Evolutionary conservation across 2,888 invertebrate species (phyloP).

Genomic region (Epicampocera succincta): DNA sequence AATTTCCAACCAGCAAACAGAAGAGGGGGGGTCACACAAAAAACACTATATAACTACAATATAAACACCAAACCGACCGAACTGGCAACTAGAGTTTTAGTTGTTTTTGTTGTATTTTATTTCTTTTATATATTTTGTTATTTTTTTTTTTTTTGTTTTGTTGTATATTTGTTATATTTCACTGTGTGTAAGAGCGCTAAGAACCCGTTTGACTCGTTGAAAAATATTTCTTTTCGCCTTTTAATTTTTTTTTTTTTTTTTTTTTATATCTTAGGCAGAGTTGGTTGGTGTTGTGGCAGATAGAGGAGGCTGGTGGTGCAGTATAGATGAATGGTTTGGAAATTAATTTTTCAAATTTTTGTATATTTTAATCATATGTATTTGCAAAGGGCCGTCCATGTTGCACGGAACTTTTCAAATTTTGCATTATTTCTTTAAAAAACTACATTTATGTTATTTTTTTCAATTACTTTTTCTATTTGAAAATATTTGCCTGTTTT

Average conservation of each 20-base stretch:
- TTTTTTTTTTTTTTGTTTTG: too few relatives aligned
- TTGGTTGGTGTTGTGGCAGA: slow-evolving; percentile 71
- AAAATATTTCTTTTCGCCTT: slow-evolving; percentile 79
- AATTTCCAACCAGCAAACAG: slow-evolving; percentile 64
- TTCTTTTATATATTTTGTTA: slow-evolving; percentile 30
- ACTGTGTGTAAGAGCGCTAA: slow-evolving; percentile 73
- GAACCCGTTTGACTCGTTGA: slow-evolving; percentile 82
- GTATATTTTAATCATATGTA: slow-evolving; percentile 13
- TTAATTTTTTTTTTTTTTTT: slow-evolving; percentile 66
- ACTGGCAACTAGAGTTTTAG: slow-evolving; percentile 68
- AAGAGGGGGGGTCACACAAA: too few relatives aligned
- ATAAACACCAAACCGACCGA: slow-evolving; percentile 67
- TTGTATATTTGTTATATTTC: slow-evolving; percentile 60
- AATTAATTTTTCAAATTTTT: slow-evolving; percentile 32
- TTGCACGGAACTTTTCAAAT: too few relatives aligned
- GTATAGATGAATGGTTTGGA: slow-evolving; percentile 51
- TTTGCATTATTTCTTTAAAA: too few relatives aligned
- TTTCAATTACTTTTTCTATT: too few relatives aligned
- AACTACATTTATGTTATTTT: too few relatives aligned
- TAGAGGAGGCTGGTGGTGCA: slow-evolving; percentile 50
- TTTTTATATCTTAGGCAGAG: slow-evolving; percentile 60
- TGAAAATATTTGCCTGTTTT: too few relatives aligned
- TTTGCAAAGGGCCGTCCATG: neutral
- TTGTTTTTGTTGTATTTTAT: slow-evolving; percentile 65
- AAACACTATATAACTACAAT: slow-evolving; percentile 44